Evolutionary conservation across 2,888 invertebrate species (phyloP).

Genomic region (Arge pagana): DNA sequence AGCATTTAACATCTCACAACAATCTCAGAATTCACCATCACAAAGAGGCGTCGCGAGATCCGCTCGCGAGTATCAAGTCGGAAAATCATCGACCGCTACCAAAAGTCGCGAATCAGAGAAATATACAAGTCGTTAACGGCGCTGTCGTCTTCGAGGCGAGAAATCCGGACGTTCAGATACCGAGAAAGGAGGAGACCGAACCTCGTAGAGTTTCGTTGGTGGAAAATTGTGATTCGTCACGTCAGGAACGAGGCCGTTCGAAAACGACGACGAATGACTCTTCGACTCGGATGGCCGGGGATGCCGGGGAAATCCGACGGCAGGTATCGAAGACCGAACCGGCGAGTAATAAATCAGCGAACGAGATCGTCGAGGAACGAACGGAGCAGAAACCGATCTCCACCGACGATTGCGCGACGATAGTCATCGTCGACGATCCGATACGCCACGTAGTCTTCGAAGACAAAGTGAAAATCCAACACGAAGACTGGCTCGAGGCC

Average conservation of each 20-base stretch:
- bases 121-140: conserved; percentile 15
- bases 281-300: no score
- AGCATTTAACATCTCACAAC: not conserved
- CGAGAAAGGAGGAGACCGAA: not conserved
- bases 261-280: not conserved
- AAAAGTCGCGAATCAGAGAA: conserved; percentile 7
- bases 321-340: no score
- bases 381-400: conserved; percentile 33
- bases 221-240: no score
- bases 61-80: conserved; percentile 5
- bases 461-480: conserved; percentile 48
- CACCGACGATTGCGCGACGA: conserved; percentile 45
- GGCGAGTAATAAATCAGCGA: no score
- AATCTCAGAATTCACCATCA: conserved; percentile 7
- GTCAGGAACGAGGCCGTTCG: no score
- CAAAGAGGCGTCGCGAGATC: no score
- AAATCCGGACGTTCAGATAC: conserved; percentile 4
- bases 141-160: conserved; percentile 12
- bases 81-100: not conserved
- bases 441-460: conserved; percentile 38
- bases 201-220: no score
- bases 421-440: conserved; percentile 50
- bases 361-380: not conserved
- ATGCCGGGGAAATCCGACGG: no score
- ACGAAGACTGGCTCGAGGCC: conserved; percentile 53